Evolutionary conservation across 2,113 vertebrate genomes (phyloP), one percentile per base, ranked within the genome.

Genomic region (Syngnathus typhle): DNA sequence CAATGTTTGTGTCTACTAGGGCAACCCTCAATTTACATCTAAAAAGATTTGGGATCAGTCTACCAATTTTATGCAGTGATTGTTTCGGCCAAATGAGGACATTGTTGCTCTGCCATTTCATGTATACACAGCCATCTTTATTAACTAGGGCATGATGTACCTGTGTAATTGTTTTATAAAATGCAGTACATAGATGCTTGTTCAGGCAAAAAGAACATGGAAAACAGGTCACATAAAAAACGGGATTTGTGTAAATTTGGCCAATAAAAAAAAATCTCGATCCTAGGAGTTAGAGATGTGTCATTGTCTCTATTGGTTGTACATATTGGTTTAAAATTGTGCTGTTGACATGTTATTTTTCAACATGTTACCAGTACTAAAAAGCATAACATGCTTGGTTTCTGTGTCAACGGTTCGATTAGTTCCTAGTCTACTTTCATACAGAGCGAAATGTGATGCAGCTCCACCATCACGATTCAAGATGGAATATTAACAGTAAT

Each of bases 61-160:
- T 69, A 23, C 70, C 63, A 65, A 75, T 58, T 63, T 60, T 46
- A 49, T 72, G 70, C 76, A 69, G 32, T 82, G 64, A 64, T 73
- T 73, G 60, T 68, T 68, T 65, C 78, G 69, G 71, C 65, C 70
- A 77, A 56, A 75, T 56, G 56, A 72, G 70, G 67, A 75, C 70
- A 73, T 44, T 37, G 68, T 64, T 66, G 65, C 65, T 69, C 77
- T 75, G 43, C 63, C 46, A 70, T 70, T 70, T 60, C 69, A 52
- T 74, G 70, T 72, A 51, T 72, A 49, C 41, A 63, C 61, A 41
- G 54, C 43, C 11, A 51, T 70, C 51, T 65, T 69, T 63, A 21
- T 56, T 68, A 49, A 80, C 72, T 72, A 52, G 68, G 68, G 49
- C 55, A 68, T 73, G 49, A 67, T 64, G 37, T 67, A 13, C 64